Percentiles rank a stretch among this genome's conserved stretches.
phyloP scores from a whole-genome alignment of 37 sponge, comb jelly and placozoan genomes.

The Lycopodina hypogea region DNA sequence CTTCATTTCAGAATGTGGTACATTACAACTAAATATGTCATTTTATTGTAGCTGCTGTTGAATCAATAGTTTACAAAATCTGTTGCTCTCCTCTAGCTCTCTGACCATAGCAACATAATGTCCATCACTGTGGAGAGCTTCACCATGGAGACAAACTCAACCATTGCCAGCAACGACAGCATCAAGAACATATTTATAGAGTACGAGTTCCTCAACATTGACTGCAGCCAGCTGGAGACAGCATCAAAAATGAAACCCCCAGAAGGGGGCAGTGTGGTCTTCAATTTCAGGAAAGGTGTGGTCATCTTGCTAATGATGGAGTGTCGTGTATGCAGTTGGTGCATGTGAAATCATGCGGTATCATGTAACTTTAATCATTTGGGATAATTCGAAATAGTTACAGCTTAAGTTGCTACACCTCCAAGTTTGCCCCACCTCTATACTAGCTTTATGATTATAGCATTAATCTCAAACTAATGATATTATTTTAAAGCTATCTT shows the following conservation, averaged over 20 bases:
- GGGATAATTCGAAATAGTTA: no score
- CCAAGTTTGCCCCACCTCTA: no score
- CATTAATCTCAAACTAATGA: no score
- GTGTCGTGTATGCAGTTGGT: constrained; percentile 19
- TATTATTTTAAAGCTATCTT: no score
- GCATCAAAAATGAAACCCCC: constrained; percentile 52
- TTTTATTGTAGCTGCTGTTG: no score
- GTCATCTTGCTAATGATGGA: neutral
- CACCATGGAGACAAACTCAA: constrained; percentile 25
- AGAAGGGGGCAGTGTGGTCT: constrained; percentile 42
- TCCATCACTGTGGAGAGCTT: constrained; percentile 47
- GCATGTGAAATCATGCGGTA: no score
- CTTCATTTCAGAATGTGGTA: no score
- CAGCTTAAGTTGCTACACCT: no score
- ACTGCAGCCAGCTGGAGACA: constrained; percentile 72
- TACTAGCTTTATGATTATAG: no score
- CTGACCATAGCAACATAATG: neutral
- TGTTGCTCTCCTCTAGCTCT: no score
- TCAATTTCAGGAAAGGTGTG: constrained; percentile 73
- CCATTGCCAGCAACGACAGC: constrained; percentile 1
- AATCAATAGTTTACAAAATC: no score
- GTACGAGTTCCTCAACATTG: constrained; percentile 72
- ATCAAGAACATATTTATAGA: constrained; percentile 68
- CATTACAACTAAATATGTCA: no score
- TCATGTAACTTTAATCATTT: constrained; percentile 18